Evolutionary conservation across 2,113 vertebrate species (phyloP).

Genomic region (Cyanoderma ruficeps): DNA sequence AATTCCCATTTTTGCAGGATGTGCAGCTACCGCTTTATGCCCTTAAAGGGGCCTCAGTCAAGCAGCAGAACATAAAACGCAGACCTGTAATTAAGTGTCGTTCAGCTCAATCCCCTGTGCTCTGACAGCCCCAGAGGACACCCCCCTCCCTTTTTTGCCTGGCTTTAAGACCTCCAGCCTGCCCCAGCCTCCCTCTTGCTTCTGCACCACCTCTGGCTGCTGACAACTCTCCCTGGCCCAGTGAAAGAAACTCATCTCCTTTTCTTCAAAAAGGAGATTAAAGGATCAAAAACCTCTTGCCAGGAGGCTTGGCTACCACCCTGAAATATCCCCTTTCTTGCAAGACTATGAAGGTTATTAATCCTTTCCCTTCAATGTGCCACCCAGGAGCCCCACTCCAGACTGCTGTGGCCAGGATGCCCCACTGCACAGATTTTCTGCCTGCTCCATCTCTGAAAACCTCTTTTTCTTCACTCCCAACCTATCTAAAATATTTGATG

Average conservation of each 20-base stretch:
- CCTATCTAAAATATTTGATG: constrained; percentile 4
- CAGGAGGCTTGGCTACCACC: not conserved
- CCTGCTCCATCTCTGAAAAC: not conserved
- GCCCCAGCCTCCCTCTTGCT: not conserved
- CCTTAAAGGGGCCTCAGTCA: not conserved
- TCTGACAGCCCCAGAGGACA: not conserved
- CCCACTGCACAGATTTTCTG: rapidly evolving
- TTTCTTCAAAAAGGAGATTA: not conserved
- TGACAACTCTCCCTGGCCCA: not conserved
- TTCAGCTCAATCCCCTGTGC: not conserved
- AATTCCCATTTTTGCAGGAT: not conserved
- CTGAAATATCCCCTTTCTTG: not conserved
- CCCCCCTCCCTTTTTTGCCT: not conserved
- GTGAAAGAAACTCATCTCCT: not conserved
- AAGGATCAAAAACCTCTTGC: not conserved
- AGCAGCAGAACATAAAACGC: not conserved
- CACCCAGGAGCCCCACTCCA: not conserved
- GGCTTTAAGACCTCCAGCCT: not conserved
- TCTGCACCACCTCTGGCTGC: not conserved
- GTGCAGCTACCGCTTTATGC: not conserved
- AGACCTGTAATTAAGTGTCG: not conserved
- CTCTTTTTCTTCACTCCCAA: not conserved
- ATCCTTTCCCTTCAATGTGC: not conserved
- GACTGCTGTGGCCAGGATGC: not conserved
- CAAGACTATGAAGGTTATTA: not conserved